phyloP scores from a whole-genome alignment of 2,888 invertebrate species.

The Thymelicus acteon region DNA sequence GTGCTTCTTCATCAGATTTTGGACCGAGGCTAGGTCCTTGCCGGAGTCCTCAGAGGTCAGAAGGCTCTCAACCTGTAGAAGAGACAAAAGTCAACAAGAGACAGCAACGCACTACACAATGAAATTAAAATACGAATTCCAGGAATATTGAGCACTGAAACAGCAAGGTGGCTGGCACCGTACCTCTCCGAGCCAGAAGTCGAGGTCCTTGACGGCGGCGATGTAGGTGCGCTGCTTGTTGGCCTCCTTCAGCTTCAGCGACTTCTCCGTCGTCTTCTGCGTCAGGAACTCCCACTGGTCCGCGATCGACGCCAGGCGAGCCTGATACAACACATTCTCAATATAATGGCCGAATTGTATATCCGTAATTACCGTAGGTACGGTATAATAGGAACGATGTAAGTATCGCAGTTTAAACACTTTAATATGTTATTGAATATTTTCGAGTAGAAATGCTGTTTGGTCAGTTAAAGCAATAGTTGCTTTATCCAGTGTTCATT shows the following conservation, averaged over 20 bases:
- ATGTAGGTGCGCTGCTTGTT: slow-evolving; percentile 99
- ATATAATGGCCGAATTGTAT: not conserved
- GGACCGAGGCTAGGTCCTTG: slow-evolving; percentile 98
- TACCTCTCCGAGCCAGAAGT: slow-evolving; percentile 99
- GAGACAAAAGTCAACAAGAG: not conserved
- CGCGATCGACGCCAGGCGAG: slow-evolving; percentile 94
- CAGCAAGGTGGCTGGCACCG: not conserved
- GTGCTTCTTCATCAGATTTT: slow-evolving; percentile 99
- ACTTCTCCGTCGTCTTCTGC: slow-evolving; percentile 99
- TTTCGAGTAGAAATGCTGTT: too few relatives aligned
- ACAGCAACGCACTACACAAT: too few relatives aligned
- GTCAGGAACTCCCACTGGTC: slow-evolving; percentile 99
- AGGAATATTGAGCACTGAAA: too few relatives aligned
- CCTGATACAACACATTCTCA: slow-evolving; percentile 54
- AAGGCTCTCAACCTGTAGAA: slow-evolving; percentile 91
- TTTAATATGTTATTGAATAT: too few relatives aligned
- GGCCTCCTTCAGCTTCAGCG: slow-evolving; percentile 98
- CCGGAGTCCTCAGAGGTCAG: slow-evolving; percentile 98
- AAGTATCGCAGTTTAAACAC: too few relatives aligned
- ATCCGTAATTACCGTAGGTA: too few relatives aligned
- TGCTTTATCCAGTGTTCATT: too few relatives aligned
- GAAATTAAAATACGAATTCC: too few relatives aligned
- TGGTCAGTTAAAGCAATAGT: too few relatives aligned
- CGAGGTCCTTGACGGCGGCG: slow-evolving; percentile 99
- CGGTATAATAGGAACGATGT: too few relatives aligned